These are phyloP conservation scores for Odontamblyopus rebecca DNA, from an alignment of 2,797 vertebrate species.

Conservation along the genomic window DNA sequence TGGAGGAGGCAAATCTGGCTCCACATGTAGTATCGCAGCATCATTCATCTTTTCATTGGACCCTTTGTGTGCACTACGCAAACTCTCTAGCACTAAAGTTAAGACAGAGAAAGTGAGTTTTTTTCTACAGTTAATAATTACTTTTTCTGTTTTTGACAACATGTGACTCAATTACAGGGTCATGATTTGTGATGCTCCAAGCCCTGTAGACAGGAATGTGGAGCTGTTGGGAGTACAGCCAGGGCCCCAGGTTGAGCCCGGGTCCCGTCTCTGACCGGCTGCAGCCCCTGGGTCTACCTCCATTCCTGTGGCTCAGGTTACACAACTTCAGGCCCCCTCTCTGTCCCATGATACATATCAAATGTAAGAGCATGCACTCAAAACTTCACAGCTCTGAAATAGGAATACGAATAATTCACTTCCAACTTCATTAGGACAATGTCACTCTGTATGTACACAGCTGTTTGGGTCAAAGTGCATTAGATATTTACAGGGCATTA, in stretches of 20 bases:
- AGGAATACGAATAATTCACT: conserved; percentile 47
- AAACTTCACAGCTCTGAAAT: conserved; percentile 35
- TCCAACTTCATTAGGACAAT: conserved; percentile 36
- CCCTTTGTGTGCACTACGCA: conserved; percentile 5
- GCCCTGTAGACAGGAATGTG: conserved; percentile 65
- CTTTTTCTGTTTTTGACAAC: conserved; percentile 10
- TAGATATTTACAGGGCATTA: conserved; percentile 7
- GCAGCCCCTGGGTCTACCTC: conserved; percentile 55
- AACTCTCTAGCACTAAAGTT: neutral
- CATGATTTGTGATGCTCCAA: conserved; percentile 62
- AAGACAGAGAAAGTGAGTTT: neutral
- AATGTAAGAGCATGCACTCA: conserved; percentile 48
- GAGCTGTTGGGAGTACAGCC: conserved; percentile 58
- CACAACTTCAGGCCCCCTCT: conserved; percentile 54
- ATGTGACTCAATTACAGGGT: conserved; percentile 57
- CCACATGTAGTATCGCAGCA: conserved; percentile 58
- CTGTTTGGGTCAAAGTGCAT: conserved; percentile 20
- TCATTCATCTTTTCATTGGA: conserved; percentile 41
- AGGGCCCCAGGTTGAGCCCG: conserved; percentile 36
- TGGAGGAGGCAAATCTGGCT: conserved; percentile 42
- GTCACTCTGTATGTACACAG: conserved; percentile 27
- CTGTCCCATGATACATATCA: conserved; percentile 67
- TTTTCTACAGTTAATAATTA: neutral
- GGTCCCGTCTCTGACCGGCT: conserved; percentile 52
- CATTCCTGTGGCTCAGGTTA: conserved; percentile 66